A percentile compares a stretch with the other conserved stretches of the same genome.
Conservation (phyloP, 2,888 invertebrate genomes). For the Ommatoiulus sabulosus region DNA sequence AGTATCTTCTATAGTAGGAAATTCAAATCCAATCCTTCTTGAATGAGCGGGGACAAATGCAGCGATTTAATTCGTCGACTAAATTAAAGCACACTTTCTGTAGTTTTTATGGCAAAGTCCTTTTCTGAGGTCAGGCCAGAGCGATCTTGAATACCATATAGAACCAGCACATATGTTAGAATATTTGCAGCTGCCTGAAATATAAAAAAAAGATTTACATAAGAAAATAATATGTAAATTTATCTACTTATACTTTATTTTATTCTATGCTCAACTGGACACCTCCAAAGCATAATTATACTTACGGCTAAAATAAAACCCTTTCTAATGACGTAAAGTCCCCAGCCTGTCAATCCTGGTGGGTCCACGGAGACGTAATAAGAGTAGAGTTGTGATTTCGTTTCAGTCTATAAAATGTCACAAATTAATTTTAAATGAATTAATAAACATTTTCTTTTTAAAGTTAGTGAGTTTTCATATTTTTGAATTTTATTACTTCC, state of each 20-base stretch:
- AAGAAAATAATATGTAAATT: too few relatives aligned
- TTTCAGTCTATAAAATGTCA: background rate
- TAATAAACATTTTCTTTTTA: background rate
- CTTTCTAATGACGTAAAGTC: conserved; percentile 47
- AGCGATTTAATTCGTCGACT: too few relatives aligned
- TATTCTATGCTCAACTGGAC: too few relatives aligned
- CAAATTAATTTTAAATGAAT: background rate
- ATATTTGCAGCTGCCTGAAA: conserved; percentile 51
- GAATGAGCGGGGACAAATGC: too few relatives aligned
- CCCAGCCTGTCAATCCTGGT: conserved; percentile 53
- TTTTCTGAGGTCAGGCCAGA: background rate
- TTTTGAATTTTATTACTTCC: too few relatives aligned
- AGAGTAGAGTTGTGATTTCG: conserved; percentile 35
- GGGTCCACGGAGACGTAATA: conserved; percentile 42
- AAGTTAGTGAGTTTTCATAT: too few relatives aligned
- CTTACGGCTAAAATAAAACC: conserved; percentile 38
- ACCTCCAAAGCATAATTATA: background rate
- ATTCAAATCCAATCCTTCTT: too few relatives aligned
- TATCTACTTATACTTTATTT: too few relatives aligned
- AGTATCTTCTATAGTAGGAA: too few relatives aligned
- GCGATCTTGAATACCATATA: conserved; percentile 26
- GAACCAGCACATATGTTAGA: conserved; percentile 48
- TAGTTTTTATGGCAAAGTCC: too few relatives aligned
- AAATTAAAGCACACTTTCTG: too few relatives aligned
- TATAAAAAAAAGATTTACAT: background rate